Conservation (phyloP, 2,113 vertebrate genomes). For the human (Homo sapiens) region DNA sequence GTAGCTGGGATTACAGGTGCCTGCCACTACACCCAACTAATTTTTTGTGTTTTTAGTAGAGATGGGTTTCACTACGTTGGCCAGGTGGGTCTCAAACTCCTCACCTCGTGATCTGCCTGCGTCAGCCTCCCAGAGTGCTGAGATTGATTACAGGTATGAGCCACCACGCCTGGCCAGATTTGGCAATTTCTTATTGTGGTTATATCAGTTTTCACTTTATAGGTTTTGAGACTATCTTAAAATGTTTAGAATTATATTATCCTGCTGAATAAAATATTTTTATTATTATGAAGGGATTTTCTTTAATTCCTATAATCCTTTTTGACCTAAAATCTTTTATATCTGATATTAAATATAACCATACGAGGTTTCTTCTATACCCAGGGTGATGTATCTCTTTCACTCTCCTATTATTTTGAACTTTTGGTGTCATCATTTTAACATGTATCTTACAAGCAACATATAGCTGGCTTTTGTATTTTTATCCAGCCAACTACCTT, state of each 20-base stretch:
- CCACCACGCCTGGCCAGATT: not conserved
- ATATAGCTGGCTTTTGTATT: not conserved
- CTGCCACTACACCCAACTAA: too few species aligned
- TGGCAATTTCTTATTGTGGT: not conserved
- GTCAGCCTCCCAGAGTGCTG: too few species aligned
- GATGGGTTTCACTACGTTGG: too few species aligned
- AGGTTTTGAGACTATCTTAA: slow-evolving; percentile 14
- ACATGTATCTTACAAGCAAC: not conserved
- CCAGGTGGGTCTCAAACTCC: too few species aligned
- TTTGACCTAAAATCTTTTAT: not conserved
- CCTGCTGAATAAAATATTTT: not conserved
- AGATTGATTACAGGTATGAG: too few species aligned
- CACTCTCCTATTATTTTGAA: not conserved
- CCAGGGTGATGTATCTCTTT: not conserved
- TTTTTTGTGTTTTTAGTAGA: too few species aligned
- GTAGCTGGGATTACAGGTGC: too few species aligned
- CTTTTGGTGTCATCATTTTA: not conserved
- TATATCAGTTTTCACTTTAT: slow-evolving; percentile 48
- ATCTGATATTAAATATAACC: not conserved
- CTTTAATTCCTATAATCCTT: not conserved
- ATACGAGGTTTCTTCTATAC: not conserved
- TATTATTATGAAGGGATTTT: not conserved
- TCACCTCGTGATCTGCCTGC: too few species aligned
- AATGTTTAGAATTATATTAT: not conserved
- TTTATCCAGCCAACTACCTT: not conserved